Conservation (phyloP, 1,140 invertebrate species). For the Diachasmimorpha longicaudata region DNA sequence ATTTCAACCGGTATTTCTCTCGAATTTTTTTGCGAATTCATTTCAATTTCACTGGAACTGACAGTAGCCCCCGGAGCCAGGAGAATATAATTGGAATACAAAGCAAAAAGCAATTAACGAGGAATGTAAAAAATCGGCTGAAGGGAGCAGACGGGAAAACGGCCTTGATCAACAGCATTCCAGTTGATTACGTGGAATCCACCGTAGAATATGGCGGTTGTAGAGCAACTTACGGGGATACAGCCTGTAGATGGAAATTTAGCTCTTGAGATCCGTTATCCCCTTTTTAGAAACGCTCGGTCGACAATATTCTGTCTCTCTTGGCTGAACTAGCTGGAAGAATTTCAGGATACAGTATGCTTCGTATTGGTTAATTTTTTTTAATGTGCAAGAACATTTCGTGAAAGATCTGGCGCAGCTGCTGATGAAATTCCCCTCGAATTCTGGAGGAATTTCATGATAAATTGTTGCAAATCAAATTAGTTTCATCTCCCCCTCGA, state of each 20-base stretch:
- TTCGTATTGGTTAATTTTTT: background rate
- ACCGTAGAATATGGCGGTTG: conserved; percentile 41
- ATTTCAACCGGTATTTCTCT: no score
- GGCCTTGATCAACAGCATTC: background rate
- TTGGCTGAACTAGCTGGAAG: background rate
- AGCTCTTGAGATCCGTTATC: conserved; percentile 42
- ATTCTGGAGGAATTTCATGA: no score
- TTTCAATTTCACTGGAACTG: no score
- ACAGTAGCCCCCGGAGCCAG: no score
- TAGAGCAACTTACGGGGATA: conserved; percentile 29
- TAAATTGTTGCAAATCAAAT: no score
- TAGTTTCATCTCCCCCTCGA: no score
- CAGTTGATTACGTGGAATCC: conserved; percentile 37
- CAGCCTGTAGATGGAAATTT: background rate
- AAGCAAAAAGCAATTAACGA: background rate
- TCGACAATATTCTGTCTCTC: background rate
- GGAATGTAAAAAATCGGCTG: background rate
- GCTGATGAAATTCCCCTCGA: no score
- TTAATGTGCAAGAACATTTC: background rate
- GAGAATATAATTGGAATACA: background rate
- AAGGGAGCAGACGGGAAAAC: no score
- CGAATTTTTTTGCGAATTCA: no score
- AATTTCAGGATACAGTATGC: background rate
- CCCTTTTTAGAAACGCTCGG: conserved; percentile 33
- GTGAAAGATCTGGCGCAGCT: background rate